A percentile compares a stretch with the other conserved stretches of the same genome.
Conservation (phyloP, 2,113 vertebrate species). For the Onychorhynchus coronatus region DNA sequence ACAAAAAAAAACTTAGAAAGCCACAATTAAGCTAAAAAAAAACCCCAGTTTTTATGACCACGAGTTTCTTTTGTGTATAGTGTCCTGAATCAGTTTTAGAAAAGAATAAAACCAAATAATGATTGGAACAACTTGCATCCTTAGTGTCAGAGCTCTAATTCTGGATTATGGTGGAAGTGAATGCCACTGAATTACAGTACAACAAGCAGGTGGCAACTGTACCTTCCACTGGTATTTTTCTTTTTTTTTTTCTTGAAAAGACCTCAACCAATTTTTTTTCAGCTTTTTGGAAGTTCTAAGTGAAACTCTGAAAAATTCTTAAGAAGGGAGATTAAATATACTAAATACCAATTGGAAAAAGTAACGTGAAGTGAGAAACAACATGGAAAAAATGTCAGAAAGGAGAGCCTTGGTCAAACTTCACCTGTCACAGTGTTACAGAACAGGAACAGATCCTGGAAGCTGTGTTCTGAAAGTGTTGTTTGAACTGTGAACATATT, state of each 20-base stretch:
- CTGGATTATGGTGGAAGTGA: background rate
- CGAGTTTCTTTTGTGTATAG: accelerated
- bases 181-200: background rate
- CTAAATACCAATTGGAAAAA: background rate
- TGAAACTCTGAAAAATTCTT: background rate
- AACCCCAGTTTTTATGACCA: background rate
- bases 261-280: background rate
- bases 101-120: background rate
- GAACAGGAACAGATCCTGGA: background rate
- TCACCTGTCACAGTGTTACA: background rate
- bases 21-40: background rate
- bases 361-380: background rate
- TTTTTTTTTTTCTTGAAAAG: background rate
- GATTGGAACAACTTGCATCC: background rate
- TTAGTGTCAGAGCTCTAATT: background rate
- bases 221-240: too few species aligned
- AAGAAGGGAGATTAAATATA: background rate
- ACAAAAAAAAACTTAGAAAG: background rate
- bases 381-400: background rate
- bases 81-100: background rate
- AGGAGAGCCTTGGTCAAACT: background rate
- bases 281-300: background rate
- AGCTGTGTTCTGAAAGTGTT: background rate
- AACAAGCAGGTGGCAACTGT: background rate
- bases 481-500: background rate